Percentiles rank a stretch among this genome's conserved stretches.
phyloP scores from a whole-genome alignment of 2,797 vertebrate genomes.

The Petrocephalus sullivani region DNA sequence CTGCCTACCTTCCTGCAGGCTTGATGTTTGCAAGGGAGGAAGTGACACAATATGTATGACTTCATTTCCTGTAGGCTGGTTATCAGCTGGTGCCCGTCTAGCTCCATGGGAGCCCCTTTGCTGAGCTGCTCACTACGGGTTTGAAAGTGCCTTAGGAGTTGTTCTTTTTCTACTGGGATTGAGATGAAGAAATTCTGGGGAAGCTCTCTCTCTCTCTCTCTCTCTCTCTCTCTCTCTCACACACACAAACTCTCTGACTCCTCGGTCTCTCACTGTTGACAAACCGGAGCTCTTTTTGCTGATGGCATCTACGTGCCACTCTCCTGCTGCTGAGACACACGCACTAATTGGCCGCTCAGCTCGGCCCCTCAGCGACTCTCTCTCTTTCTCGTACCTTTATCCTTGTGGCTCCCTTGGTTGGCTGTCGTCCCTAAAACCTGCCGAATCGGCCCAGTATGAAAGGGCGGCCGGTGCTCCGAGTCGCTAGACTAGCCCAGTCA shows the following conservation, averaged over 20 bases:
- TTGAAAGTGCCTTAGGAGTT: not conserved
- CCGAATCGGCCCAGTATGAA: not conserved
- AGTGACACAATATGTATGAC: not conserved
- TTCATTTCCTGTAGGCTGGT: not conserved
- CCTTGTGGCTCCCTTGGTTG: not conserved
- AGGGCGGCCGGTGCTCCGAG: not conserved
- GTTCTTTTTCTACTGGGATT: not conserved
- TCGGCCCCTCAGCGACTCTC: not conserved
- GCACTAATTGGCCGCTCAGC: not conserved
- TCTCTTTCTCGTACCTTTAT: not conserved
- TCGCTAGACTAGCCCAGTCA: not conserved
- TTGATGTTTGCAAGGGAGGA: not conserved
- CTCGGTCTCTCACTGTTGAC: not conserved
- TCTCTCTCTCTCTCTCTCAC: too few relatives aligned
- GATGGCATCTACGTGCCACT: not conserved
- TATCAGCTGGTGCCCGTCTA: not conserved
- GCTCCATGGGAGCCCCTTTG: not conserved
- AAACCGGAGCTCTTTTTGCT: not conserved
- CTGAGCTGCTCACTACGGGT: not conserved
- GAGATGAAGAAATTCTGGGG: not conserved
- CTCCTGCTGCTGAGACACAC: not conserved
- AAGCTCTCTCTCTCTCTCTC: not conserved
- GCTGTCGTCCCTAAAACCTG: not conserved
- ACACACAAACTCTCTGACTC: not conserved
- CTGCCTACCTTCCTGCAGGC: not conserved